Percentiles rank a stretch among this genome's conserved stretches.
Evolutionary conservation across 2,888 invertebrate genomes (phyloP).

Genomic region (Cremastinae sp.): DNA sequence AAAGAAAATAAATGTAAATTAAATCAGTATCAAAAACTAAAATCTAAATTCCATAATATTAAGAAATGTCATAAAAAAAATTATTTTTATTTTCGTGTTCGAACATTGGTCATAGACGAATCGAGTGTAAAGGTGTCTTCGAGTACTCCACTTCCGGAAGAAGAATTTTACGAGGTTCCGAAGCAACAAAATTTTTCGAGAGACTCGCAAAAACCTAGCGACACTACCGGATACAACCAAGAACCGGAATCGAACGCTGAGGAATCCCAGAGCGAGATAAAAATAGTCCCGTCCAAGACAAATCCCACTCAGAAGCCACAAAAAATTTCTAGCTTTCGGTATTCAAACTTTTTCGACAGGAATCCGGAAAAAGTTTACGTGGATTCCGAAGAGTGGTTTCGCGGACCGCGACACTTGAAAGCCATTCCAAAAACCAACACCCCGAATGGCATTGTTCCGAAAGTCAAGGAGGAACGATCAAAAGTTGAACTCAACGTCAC

Average conservation of each 20-base stretch:
- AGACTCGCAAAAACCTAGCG: slow-evolving; percentile 18
- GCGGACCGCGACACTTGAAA: slow-evolving; percentile 31
- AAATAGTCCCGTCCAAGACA: background rate
- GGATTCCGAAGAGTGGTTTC: background rate
- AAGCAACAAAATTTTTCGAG: slow-evolving; percentile 32
- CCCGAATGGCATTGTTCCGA: background rate
- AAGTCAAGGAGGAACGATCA: background rate
- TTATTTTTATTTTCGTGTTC: background rate
- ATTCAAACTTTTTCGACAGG: background rate
- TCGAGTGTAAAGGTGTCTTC: slow-evolving; percentile 1
- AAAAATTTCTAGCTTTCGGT: background rate
- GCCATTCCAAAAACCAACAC: background rate
- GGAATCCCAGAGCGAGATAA: slow-evolving; percentile 1
- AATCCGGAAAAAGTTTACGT: slow-evolving; percentile 1
- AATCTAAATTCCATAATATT: too few relatives aligned
- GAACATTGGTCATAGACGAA: background rate
- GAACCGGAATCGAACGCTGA: background rate
- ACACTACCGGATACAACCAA: background rate
- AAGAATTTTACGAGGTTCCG: slow-evolving; percentile 59
- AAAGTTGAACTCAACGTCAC: background rate
- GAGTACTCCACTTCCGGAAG: slow-evolving; percentile 18
- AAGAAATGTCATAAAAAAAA: too few relatives aligned
- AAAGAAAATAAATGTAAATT: too few relatives aligned
- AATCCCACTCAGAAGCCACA: background rate
- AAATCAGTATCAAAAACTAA: too few relatives aligned